Evolutionary conservation across 2,888 invertebrate species (phyloP).

Genomic region (Nasonovia ribisnigri): DNA sequence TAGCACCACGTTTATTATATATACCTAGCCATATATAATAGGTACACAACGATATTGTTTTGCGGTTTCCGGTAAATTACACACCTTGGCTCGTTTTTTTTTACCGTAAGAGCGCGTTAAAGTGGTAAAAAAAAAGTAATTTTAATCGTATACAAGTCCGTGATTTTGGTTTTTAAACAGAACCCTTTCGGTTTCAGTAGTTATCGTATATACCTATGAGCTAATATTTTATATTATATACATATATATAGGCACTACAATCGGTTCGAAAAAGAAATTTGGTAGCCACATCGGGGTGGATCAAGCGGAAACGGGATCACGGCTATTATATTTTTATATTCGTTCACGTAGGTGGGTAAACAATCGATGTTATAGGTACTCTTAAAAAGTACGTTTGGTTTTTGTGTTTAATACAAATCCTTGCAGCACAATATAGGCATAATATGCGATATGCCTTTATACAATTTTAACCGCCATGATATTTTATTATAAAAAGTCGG

Average conservation of each 20-base stretch:
- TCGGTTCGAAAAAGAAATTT: constrained; percentile 26
- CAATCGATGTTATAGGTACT: not conserved
- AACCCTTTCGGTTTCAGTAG: constrained; percentile 27
- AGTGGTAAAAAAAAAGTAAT: constrained; percentile 40
- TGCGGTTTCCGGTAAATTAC: constrained; percentile 65
- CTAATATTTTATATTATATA: not conserved
- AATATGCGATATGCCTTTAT: not conserved
- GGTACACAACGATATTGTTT: constrained; percentile 55
- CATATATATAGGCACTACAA: not conserved
- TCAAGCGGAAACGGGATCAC: constrained; percentile 22
- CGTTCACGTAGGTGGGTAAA: not conserved
- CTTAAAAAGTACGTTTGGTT: not conserved
- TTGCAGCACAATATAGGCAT: not conserved
- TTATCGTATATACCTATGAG: not conserved
- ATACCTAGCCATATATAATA: not conserved
- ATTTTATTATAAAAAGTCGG: not conserved
- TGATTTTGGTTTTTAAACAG: constrained; percentile 18
- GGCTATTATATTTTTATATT: not conserved
- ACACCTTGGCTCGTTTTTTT: constrained; percentile 35
- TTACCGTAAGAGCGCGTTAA: not conserved
- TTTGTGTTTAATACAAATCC: not conserved
- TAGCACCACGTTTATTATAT: constrained; percentile 42
- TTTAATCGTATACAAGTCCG: not conserved
- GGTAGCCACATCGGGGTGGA: constrained; percentile 25
- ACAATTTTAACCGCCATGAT: not conserved